A percentile compares a stretch with the other conserved stretches of the same genome.
Evolutionary conservation across 1,140 invertebrate genomes (phyloP).

Genomic region (Drosophila serrata): DNA sequence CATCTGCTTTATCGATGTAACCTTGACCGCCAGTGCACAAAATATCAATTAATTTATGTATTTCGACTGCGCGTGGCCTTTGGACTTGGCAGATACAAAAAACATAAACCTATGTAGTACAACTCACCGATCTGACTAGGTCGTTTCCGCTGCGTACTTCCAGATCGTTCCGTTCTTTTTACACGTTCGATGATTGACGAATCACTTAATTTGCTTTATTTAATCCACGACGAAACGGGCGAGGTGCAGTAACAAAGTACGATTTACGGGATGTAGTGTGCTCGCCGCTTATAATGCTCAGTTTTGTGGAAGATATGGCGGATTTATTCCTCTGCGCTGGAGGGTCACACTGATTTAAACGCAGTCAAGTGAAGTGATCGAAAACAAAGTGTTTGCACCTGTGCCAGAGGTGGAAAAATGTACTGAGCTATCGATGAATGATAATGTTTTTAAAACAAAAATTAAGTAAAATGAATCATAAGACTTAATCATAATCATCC

Average conservation of each 20-base stretch:
- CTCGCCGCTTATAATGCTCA: not conserved
- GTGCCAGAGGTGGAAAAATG: too few relatives aligned
- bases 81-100: conserved; percentile 13
- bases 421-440: too few relatives aligned
- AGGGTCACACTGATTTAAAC: not conserved
- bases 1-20: conserved; percentile 64
- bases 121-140: conserved; percentile 25
- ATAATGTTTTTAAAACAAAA: too few relatives aligned
- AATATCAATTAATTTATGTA: conserved; percentile 47
- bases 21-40: conserved; percentile 72
- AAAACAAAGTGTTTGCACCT: too few relatives aligned
- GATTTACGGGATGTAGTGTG: conserved; percentile 1
- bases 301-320: not conserved
- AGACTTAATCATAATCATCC: too few relatives aligned
- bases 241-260: conserved; percentile 13
- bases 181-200: conserved; percentile 29
- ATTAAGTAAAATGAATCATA: too few relatives aligned
- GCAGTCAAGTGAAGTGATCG: not conserved
- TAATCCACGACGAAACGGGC: conserved; percentile 32
- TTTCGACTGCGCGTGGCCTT: conserved; percentile 30
- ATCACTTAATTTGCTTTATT: conserved; percentile 38
- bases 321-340: not conserved
- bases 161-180: conserved; percentile 6
- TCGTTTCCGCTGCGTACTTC: conserved; percentile 25
- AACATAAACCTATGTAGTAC: not conserved